Conservation (phyloP, 2,888 invertebrate genomes). For the Cistogaster globosa region DNA sequence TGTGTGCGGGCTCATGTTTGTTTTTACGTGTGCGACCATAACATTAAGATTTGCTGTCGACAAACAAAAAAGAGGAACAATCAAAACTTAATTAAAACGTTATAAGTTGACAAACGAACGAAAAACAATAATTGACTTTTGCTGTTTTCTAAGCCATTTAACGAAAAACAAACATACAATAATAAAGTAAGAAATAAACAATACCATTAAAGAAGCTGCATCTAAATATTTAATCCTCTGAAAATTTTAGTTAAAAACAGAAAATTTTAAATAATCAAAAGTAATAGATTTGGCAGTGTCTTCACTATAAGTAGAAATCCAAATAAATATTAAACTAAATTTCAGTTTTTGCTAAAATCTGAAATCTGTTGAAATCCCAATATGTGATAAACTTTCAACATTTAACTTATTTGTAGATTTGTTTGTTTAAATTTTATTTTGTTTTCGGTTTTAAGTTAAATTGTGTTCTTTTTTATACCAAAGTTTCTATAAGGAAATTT, state of each 20-base stretch:
- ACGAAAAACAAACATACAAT: conserved; percentile 4
- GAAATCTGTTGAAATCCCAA: too few species aligned
- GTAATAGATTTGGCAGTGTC: too few species aligned
- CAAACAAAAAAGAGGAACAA: conserved; percentile 6
- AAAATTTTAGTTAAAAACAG: neutral
- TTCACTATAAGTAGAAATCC: too few species aligned
- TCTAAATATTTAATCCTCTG: neutral
- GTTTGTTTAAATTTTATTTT: too few species aligned
- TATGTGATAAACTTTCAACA: too few species aligned
- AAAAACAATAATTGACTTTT: neutral
- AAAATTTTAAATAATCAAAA: neutral
- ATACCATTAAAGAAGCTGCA: too few species aligned
- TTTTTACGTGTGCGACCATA: conserved; percentile 2
- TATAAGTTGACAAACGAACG: neutral
- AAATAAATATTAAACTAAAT: too few species aligned
- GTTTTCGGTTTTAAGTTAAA: too few species aligned
- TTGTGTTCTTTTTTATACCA: too few species aligned
- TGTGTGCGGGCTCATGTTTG: neutral
- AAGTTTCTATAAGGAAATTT: too few species aligned
- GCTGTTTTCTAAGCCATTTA: conserved; percentile 34
- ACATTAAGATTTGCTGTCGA: conserved; percentile 5
- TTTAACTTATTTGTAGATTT: too few species aligned
- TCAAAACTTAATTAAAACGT: conserved; percentile 46
- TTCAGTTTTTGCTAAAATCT: too few species aligned
- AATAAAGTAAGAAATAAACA: neutral